Evolutionary conservation across 2,888 invertebrate species (phyloP), one percentile per base, ranked within the genome.

Genomic region (Scaptomyza cyrtandrae): DNA sequence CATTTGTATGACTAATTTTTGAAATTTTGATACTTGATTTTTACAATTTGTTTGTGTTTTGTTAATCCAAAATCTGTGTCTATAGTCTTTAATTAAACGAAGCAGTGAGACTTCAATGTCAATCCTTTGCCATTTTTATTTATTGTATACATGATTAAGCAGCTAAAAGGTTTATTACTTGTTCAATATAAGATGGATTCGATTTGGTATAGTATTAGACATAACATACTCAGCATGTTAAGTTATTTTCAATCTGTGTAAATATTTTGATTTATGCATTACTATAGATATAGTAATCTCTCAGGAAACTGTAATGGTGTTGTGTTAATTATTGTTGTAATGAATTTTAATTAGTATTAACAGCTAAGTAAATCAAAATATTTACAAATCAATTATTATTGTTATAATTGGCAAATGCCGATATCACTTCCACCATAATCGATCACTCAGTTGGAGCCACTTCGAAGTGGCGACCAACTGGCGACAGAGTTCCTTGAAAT

Each of bases 301-400:
- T 39, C 9, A 53, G 57, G 46, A 68, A 69, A 58, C 31, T 60
- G 37, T 54, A 7, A 24, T 10, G 11, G 29, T 33, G 13, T 39
- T 56, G 61, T 79, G 54, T 54, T 75, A n/a, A 75, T 85, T 74
- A 74, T 77, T 70, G 52, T 52, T n/a, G 2, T n/a, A n/a, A n/a
- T 69, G 69, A 75, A 81, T 65, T 82, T 66, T 70, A 82, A 82
- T 85, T 79, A 79, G 64, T 71, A 74, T 16, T 41, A 41, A 1
- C 39, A 67, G 85, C 79, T 68, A 71, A 76, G 60, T 60, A 57
- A 73, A 78, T 80, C 80, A 78, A 83, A 86, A 88, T 86, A 88
- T 88, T 86, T 86, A 88, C 86, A 78, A 86, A 86, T 78, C 88
- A 86, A 85, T 88, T 85, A 83, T 63, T 63, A 83, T 63, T 63